A percentile compares a stretch with the other conserved stretches of the same genome.
These are phyloP conservation scores for Gallinago paraguaiae DNA, from an alignment of 2,113 vertebrate species.

Conservation along the genomic window DNA sequence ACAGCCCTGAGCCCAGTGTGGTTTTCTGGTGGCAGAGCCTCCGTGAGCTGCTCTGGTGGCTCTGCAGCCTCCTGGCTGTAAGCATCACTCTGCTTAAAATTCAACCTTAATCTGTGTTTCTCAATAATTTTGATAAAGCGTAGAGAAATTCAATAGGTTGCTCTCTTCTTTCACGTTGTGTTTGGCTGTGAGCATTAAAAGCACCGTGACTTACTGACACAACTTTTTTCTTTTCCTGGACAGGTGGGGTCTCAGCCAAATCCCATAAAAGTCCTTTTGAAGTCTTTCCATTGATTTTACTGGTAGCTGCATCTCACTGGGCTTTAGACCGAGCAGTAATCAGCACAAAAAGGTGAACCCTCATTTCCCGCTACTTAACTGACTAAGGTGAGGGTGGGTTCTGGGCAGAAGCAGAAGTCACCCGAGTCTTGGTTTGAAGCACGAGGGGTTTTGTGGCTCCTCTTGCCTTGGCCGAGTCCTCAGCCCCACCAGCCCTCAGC, in stretches of 20 bases:
- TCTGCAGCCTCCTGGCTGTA: not conserved
- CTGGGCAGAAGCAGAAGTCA: not conserved
- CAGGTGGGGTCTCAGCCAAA: not conserved
- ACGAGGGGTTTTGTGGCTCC: not conserved
- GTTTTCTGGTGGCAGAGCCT: not conserved
- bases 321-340: not conserved
- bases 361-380: not conserved
- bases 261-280: not conserved
- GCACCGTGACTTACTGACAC: not conserved
- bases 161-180: not conserved
- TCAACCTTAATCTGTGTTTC: not conserved
- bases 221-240: not conserved
- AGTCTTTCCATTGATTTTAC: not conserved
- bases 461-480: not conserved
- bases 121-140: not conserved
- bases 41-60: accelerated
- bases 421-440: not conserved
- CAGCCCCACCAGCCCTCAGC: not conserved
- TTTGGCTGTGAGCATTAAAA: not conserved
- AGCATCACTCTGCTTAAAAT: not conserved
- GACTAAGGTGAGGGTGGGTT: not conserved
- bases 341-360: not conserved
- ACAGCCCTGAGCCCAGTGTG: not conserved
- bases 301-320: not conserved
- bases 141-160: not conserved